A percentile compares a stretch with the other conserved stretches of the same genome.
These are phyloP conservation scores for Crypturellus tataupa DNA, from an alignment of 2,797 vertebrate genomes.

Conservation along the genomic window DNA sequence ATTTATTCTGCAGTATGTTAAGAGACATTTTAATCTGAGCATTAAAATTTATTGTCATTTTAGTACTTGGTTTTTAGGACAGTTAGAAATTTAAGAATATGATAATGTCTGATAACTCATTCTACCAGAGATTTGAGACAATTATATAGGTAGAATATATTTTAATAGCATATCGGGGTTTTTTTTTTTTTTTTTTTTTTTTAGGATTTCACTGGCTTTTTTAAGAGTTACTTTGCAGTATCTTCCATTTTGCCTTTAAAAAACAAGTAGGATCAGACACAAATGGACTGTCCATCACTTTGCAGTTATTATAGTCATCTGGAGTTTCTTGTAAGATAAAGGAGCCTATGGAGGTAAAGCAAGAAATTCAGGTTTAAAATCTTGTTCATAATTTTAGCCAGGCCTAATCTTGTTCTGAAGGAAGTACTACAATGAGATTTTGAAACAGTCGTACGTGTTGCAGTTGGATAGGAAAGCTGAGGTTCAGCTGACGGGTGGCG, in stretches of 20 bases:
- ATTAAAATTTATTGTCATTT: neutral
- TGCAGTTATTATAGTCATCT: neutral
- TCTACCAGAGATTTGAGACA: neutral
- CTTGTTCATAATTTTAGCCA: neutral
- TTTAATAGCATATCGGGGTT: neutral
- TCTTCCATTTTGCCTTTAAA: neutral
- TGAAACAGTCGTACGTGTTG: neutral
- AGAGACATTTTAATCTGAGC: neutral
- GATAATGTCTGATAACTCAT: neutral
- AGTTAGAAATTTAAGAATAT: neutral
- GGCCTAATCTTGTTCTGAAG: neutral
- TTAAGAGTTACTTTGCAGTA: neutral
- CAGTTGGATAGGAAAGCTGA: neutral
- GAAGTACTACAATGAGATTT: neutral
- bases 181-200: neutral
- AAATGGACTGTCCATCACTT: neutral
- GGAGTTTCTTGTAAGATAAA: neutral
- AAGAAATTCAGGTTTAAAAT: neutral
- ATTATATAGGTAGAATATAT: neutral
- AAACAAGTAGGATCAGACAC: neutral
- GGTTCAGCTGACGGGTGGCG: neutral
- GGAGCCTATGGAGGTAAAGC: neutral
- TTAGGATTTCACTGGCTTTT: neutral
- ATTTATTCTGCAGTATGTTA: neutral
- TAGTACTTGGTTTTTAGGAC: neutral